A percentile compares a stretch with the other conserved stretches of the same genome.
Evolutionary conservation across 1,140 invertebrate species (phyloP).

Genomic region (Oryctes rhinoceros): DNA sequence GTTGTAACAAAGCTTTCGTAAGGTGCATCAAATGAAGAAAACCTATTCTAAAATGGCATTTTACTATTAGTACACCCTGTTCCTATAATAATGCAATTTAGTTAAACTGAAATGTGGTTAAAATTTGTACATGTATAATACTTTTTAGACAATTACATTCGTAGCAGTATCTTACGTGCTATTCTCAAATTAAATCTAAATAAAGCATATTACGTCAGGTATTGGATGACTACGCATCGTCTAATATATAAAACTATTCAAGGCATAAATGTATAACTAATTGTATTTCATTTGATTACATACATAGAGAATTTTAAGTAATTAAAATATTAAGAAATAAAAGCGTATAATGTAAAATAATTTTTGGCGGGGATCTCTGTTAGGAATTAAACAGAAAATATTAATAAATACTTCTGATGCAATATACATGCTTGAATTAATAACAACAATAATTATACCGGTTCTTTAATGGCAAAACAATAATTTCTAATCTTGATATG

Average conservation of each 20-base stretch:
- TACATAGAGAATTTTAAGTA: too few relatives aligned
- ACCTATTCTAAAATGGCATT: too few relatives aligned
- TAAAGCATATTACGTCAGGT: conserved; percentile 10
- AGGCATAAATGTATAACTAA: not conserved
- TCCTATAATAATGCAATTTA: not conserved
- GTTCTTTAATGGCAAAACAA: not conserved
- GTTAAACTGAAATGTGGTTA: too few relatives aligned
- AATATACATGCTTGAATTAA: not conserved
- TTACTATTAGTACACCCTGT: too few relatives aligned
- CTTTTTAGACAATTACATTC: not conserved
- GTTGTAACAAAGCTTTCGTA: too few relatives aligned
- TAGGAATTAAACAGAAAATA: too few relatives aligned
- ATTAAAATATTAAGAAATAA: too few relatives aligned
- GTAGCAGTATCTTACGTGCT: not conserved
- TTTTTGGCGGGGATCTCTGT: too few relatives aligned
- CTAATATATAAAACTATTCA: not conserved
- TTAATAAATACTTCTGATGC: not conserved
- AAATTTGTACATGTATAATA: not conserved
- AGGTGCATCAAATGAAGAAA: too few relatives aligned
- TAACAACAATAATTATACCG: not conserved
- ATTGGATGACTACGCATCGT: not conserved
- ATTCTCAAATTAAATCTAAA: not conserved
- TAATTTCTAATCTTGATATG: not conserved
- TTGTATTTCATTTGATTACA: not conserved
- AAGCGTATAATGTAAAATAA: too few relatives aligned